Evolutionary conservation across 2,888 invertebrate genomes (phyloP).

Genomic region (Diarsia brunnea): DNA sequence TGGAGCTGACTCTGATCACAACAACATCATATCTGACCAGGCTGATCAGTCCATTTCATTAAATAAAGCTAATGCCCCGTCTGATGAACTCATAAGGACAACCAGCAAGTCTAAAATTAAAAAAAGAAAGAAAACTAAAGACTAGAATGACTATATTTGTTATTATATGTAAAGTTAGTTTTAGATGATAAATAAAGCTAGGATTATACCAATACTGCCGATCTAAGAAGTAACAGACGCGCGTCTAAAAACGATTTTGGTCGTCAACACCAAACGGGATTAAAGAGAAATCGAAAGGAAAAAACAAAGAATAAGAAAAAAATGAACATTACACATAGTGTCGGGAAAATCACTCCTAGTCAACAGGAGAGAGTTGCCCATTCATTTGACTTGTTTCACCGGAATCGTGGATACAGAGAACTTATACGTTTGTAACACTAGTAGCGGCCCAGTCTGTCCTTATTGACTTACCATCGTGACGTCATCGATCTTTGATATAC

Average conservation of each 20-base stretch:
- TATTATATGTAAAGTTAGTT: slow-evolving; percentile 56
- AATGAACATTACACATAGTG: slow-evolving; percentile 79
- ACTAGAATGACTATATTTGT: slow-evolving; percentile 59
- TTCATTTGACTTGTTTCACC: slow-evolving; percentile 89
- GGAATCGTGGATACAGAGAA: slow-evolving; percentile 73
- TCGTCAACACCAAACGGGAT: slow-evolving; percentile 88
- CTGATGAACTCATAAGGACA: slow-evolving; percentile 78
- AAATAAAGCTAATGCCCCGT: slow-evolving; percentile 77
- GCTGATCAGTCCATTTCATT: slow-evolving; percentile 74
- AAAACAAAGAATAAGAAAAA: slow-evolving; percentile 78
- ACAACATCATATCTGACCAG: background rate
- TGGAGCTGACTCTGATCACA: slow-evolving; percentile 65
- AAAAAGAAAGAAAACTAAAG: slow-evolving; percentile 68
- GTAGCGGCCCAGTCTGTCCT: slow-evolving; percentile 83
- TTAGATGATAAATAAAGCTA: slow-evolving; percentile 68
- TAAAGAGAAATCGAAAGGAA: slow-evolving; percentile 73
- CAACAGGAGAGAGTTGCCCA: slow-evolving; percentile 86
- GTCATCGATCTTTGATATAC: slow-evolving; percentile 99
- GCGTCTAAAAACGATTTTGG: slow-evolving; percentile 90
- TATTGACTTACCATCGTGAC: slow-evolving; percentile 98
- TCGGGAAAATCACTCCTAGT: slow-evolving; percentile 85
- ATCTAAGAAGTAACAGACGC: slow-evolving; percentile 68
- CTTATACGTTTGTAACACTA: slow-evolving; percentile 82
- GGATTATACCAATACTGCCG: slow-evolving; percentile 64
- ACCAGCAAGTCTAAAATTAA: slow-evolving; percentile 81